These are phyloP conservation scores for Ferdinandea cuprea DNA, from an alignment of 2,888 invertebrate genomes.

Conservation along the genomic window DNA sequence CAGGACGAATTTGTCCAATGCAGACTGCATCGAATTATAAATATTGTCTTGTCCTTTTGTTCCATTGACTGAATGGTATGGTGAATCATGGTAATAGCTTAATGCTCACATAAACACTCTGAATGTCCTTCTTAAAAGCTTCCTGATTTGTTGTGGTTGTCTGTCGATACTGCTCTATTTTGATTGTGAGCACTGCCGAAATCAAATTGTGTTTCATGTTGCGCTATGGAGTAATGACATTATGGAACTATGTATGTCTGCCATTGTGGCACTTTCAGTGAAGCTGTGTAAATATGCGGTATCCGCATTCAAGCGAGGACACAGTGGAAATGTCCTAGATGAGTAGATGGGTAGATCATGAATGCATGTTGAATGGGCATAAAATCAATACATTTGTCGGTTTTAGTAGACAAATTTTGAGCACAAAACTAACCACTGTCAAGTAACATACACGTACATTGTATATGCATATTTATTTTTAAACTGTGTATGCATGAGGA, in stretches of 20 bases:
- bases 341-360: background rate
- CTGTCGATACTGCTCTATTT: background rate
- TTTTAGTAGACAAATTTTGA: conserved; percentile 16
- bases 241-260: conserved; percentile 33
- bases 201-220: conserved; percentile 44
- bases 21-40: conserved; percentile 66
- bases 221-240: conserved; percentile 58
- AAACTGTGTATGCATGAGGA: too few relatives aligned
- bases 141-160: conserved; percentile 46
- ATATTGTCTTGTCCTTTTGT: conserved; percentile 58
- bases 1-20: conserved; percentile 36
- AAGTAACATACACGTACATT: too few relatives aligned
- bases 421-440: too few relatives aligned
- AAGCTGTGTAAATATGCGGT: conserved; percentile 9
- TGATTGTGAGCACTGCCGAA: conserved; percentile 1
- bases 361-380: conserved; percentile 8
- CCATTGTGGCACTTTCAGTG: conserved; percentile 6
- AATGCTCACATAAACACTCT: conserved; percentile 62
- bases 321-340: background rate
- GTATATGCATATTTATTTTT: too few relatives aligned
- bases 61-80: conserved; percentile 37
- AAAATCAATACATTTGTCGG: conserved; percentile 29
- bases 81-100: conserved; percentile 50
- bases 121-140: conserved; percentile 61
- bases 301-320: conserved; percentile 4